Percentiles rank a stretch among this genome's conserved stretches.
Conservation (phyloP, 2,113 vertebrate genomes). For the Lepus europaeus region DNA sequence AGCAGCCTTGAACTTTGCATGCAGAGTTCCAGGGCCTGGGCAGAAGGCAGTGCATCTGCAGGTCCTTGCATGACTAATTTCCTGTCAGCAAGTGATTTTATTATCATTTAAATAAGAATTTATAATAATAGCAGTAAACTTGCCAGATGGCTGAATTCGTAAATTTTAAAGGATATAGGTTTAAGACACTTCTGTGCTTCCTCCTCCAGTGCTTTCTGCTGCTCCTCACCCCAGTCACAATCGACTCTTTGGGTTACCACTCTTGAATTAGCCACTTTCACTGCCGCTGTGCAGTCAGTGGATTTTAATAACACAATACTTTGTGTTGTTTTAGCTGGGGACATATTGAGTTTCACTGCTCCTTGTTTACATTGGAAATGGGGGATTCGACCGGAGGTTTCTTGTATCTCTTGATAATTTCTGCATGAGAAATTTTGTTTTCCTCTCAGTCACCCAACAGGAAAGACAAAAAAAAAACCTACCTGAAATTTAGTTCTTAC, state of each 20-base stretch:
- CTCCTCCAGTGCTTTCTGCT: neutral
- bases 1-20: constrained; percentile 74
- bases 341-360: neutral
- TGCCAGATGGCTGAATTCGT: constrained; percentile 80
- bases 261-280: neutral
- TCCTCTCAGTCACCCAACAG: neutral
- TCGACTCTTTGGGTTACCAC: neutral
- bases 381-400: neutral
- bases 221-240: neutral
- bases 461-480: neutral
- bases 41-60: constrained; percentile 84
- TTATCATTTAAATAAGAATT: constrained; percentile 86
- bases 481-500: neutral
- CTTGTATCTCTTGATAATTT: neutral
- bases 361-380: neutral
- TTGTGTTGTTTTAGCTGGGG: neutral
- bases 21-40: constrained; percentile 64
- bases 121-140: constrained; percentile 83
- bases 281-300: neutral
- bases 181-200: neutral
- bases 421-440: neutral
- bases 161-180: constrained; percentile 71
- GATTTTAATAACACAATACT: neutral
- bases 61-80: constrained; percentile 86
- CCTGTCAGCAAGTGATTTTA: constrained; percentile 84